These are phyloP conservation scores for Pogonomyrmex californicus DNA, from an alignment of 1,140 invertebrate species.

Conservation along the genomic window DNA sequence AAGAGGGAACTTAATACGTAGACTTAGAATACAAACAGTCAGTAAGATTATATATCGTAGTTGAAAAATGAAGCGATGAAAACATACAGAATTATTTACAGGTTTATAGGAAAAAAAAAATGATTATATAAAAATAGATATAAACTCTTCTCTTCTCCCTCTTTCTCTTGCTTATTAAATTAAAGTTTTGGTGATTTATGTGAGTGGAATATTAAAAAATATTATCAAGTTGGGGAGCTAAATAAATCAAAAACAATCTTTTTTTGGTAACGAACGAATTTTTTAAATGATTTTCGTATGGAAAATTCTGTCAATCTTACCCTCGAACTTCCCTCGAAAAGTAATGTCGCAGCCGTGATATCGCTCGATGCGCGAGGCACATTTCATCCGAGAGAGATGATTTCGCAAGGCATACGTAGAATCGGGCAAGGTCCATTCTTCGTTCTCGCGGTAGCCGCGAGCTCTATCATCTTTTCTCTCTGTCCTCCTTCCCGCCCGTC, in stretches of 20 bases:
- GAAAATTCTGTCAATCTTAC: background rate
- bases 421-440: constrained; percentile 63
- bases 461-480: constrained; percentile 25
- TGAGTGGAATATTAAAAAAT: background rate
- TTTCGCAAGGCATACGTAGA: constrained; percentile 60
- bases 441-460: constrained; percentile 64
- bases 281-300: background rate
- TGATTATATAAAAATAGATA: constrained; percentile 14
- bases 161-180: background rate
- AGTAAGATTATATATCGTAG: background rate
- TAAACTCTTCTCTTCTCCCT: background rate
- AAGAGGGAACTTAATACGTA: background rate
- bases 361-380: constrained; percentile 20
- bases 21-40: background rate
- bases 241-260: background rate
- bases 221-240: background rate
- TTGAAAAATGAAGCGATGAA: background rate
- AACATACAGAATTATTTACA: background rate
- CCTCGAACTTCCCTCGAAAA: constrained; percentile 1
- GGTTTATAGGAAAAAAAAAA: background rate
- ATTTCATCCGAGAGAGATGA: constrained; percentile 43
- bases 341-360: constrained; percentile 14
- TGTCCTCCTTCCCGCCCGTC: background rate
- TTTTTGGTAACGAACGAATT: background rate
- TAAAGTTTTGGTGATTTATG: background rate